Evolutionary conservation across 30 jellyfish, hydroid and myxozoan species (phyloP).

Genomic region (Aurelia aurita complex sp. Pacific): DNA sequence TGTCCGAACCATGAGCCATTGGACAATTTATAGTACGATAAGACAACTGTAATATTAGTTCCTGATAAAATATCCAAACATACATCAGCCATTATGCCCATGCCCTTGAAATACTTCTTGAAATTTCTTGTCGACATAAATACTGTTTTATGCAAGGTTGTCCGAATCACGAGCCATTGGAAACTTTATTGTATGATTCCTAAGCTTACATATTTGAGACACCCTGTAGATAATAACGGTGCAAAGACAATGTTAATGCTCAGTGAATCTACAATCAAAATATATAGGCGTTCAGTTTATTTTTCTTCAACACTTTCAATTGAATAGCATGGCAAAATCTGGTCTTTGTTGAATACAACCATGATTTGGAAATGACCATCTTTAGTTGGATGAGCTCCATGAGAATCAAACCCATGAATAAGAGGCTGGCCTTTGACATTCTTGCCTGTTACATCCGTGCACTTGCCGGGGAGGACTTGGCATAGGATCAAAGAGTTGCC

Average conservation of each 20-base stretch:
- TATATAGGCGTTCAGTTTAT: background rate
- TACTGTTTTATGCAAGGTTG: too few relatives aligned
- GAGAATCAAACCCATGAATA: slow-evolving; percentile 35
- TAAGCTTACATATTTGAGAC: too few relatives aligned
- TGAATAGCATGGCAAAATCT: slow-evolving; percentile 56
- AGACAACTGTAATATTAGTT: too few relatives aligned
- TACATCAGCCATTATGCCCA: too few relatives aligned
- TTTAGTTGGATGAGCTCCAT: slow-evolving; percentile 37
- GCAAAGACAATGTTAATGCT: background rate
- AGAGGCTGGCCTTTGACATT: slow-evolving; percentile 35
- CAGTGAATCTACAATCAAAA: background rate
- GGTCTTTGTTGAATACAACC: slow-evolving; percentile 32
- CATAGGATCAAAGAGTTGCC: slow-evolving; percentile 30
- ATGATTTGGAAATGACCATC: slow-evolving; percentile 26
- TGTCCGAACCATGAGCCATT: too few relatives aligned
- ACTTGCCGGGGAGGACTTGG: slow-evolving; percentile 50
- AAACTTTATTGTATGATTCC: too few relatives aligned
- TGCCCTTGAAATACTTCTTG: too few relatives aligned
- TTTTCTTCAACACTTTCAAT: background rate
- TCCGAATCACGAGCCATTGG: too few relatives aligned
- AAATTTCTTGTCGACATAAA: too few relatives aligned
- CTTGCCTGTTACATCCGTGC: background rate
- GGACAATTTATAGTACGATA: too few relatives aligned
- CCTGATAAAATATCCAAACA: too few relatives aligned
- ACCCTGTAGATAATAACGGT: too few relatives aligned